These are phyloP conservation scores for Stomatorhinus walkeri DNA, from an alignment of 2,797 vertebrate genomes.

Conservation along the genomic window DNA sequence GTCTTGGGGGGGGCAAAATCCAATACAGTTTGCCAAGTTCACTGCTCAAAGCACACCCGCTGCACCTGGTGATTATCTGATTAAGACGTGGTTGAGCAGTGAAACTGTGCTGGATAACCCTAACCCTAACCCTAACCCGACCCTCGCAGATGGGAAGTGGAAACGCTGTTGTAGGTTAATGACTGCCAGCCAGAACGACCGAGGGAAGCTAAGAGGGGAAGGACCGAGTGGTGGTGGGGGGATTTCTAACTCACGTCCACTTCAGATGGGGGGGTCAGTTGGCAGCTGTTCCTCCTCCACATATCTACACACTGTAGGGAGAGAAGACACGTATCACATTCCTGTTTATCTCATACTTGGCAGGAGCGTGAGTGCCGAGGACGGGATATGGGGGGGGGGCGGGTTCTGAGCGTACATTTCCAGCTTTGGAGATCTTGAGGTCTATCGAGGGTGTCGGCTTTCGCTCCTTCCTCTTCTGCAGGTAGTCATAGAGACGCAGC, in stretches of 20 bases:
- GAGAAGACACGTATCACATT: background rate
- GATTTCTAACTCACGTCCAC: conserved; percentile 79
- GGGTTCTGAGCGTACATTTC: conserved; percentile 70
- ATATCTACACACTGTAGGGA: conserved; percentile 85
- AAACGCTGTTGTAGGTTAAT: background rate
- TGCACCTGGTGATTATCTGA: background rate
- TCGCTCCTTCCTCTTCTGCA: conserved; percentile 90
- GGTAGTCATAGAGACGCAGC: conserved; percentile 85
- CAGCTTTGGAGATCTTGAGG: conserved; percentile 96
- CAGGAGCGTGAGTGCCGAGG: background rate
- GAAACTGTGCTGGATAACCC: background rate
- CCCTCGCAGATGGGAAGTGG: background rate
- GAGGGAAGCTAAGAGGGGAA: background rate
- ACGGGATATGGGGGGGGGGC: background rate
- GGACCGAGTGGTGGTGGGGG: background rate
- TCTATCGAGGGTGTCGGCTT: conserved; percentile 79
- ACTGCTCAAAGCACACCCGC: background rate
- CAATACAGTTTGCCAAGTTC: background rate
- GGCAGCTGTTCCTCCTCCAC: conserved; percentile 90
- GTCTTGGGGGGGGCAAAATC: background rate
- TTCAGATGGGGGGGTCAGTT: conserved; percentile 82
- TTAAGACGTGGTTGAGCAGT: background rate
- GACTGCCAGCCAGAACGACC: background rate
- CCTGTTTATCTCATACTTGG: background rate
- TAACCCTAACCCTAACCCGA: too few species aligned